Base-by-base conservation (phyloP, 2,888 invertebrate species). In the Archips crataeganus region DNA sequence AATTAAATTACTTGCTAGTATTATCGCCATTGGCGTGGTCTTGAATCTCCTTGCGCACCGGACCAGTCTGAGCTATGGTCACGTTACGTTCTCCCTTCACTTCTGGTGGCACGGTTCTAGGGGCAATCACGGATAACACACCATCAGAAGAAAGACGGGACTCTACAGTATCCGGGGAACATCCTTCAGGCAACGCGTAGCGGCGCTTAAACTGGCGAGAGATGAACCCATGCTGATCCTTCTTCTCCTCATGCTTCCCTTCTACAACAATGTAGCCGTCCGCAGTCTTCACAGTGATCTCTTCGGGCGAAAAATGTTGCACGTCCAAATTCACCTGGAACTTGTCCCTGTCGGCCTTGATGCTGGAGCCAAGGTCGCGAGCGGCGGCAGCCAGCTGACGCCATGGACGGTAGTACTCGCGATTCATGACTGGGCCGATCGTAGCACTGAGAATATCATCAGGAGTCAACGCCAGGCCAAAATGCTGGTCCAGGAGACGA, bases 141-240 rank as follows among this genome's bases (percentile, higher is more conserved):
- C 98, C 98, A 83, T 97, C 97, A 0, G 97, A 96, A 6, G 97
- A 97, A 45, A 98, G 89, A 60, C 95, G 95, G 0, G 97, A 97
- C 62, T 95, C 95, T 0, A 98, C 96, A 13, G 95, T 94, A 66
- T 96, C 96, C 0, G 97, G 93, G 76, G 96, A 95, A 75, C 97
- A 97, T 1, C 96, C 97, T 77, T 96, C 95, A 0, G 98, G 98
- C 75, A 98, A 85, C n/a, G 96, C 90, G 83, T 97, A 98, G 64
- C 97, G 96, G 0, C 98, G 95, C 0, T 96, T 95, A 79, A 98
- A 97, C 79, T 98, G 97, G 36, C 97, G 95, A 0, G 97, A 96
- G 70, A 97, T 96, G 77, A 93, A 96, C 0, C 97, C 97, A 80
- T 97, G 96, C 42, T 96, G 96, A 80, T 97, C 97, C 76, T 96